phyloP scores from a whole-genome alignment of 2,888 invertebrate genomes.

The Leptopilina syphax region DNA sequence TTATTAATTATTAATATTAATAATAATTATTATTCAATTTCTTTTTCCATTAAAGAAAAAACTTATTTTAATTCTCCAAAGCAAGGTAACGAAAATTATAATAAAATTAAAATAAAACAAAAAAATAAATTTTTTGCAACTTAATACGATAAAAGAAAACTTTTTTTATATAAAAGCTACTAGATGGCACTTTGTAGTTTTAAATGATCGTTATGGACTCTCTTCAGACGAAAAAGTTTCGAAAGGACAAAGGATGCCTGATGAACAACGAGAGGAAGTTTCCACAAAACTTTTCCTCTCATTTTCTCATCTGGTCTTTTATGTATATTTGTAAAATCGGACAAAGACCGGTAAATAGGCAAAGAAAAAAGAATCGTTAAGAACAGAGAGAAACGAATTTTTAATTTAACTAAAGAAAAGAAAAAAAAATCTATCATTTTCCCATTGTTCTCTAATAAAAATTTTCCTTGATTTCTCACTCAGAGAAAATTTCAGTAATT shows the following conservation, averaged over 20 bases:
- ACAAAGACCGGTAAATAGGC: background rate
- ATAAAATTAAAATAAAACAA: too few relatives aligned
- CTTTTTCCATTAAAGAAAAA: too few relatives aligned
- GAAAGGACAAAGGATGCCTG: slow-evolving; percentile 20
- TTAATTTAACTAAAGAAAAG: too few relatives aligned
- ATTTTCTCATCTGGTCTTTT: slow-evolving; percentile 1
- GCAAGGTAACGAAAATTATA: too few relatives aligned
- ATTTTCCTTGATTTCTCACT: too few relatives aligned
- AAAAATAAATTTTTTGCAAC: background rate
- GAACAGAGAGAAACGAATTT: background rate
- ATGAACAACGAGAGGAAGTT: slow-evolving; percentile 22
- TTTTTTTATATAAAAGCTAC: background rate
- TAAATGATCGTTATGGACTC: slow-evolving; percentile 11
- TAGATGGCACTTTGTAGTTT: slow-evolving; percentile 3
- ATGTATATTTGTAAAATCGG: background rate
- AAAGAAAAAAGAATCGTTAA: background rate
- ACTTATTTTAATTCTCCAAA: too few relatives aligned
- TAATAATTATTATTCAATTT: too few relatives aligned
- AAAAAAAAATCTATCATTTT: too few relatives aligned
- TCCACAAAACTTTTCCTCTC: background rate
- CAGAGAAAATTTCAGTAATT: too few relatives aligned
- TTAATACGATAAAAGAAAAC: background rate
- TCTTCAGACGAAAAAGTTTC: slow-evolving; percentile 1
- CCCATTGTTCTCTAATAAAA: too few relatives aligned
- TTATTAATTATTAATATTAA: too few relatives aligned